phyloP scores from a whole-genome alignment of 2,113 vertebrate genomes.

The Trogon melanurus region DNA sequence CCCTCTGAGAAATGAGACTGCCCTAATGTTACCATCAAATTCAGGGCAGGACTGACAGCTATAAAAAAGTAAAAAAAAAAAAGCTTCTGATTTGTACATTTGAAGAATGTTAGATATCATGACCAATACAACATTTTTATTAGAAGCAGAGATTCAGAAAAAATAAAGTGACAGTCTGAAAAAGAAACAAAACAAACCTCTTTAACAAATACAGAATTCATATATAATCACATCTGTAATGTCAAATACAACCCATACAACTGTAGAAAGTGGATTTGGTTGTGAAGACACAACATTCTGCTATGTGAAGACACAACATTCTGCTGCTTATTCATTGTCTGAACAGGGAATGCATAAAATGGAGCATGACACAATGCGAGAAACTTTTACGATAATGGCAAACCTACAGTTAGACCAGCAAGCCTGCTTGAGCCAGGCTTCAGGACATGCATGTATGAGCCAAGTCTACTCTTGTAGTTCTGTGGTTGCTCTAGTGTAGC shows the following conservation, averaged over 20 bases:
- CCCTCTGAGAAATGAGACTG: neutral
- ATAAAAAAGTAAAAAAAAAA: neutral
- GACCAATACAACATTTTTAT: neutral
- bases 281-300: neutral
- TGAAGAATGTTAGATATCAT: neutral
- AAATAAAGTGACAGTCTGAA: neutral
- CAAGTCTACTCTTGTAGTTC: accelerated
- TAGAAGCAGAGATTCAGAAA: neutral
- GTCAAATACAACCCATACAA: neutral
- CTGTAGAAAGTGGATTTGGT: neutral
- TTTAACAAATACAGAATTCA: neutral
- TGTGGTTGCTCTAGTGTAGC: neutral
- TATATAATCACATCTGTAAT: neutral
- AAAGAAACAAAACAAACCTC: neutral
- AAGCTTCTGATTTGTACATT: neutral
- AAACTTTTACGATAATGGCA: neutral
- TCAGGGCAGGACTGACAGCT: neutral
- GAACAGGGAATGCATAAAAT: neutral
- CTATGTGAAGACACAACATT: neutral
- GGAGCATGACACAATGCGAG: neutral
- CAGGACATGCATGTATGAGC: accelerated
- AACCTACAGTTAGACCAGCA: neutral
- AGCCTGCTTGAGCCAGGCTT: neutral
- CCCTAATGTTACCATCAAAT: neutral
- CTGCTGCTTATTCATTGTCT: neutral